phyloP scores from a whole-genome alignment of 2,113 vertebrate species.

The Opisthocomus hoazin region DNA sequence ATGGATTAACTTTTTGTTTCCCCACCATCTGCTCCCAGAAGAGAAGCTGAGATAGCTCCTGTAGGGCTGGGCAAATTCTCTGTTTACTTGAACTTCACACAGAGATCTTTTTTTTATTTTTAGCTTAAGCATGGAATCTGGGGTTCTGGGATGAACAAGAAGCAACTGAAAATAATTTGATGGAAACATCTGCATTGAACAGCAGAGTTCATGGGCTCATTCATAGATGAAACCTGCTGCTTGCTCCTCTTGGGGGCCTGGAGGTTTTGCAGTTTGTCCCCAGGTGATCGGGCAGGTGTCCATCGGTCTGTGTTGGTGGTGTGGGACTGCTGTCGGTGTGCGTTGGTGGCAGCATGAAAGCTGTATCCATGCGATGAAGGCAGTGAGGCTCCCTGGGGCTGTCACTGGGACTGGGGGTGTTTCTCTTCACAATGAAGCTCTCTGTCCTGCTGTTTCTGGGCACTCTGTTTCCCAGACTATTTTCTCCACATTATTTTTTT shows the following conservation, averaged over 20 bases:
- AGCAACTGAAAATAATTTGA: neutral
- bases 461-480: neutral
- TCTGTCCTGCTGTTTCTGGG: neutral
- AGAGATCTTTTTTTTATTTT: neutral
- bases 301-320: neutral
- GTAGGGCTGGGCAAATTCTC: neutral
- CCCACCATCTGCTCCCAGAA: neutral
- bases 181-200: neutral
- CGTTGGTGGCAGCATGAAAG: neutral
- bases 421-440: neutral
- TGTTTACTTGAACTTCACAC: neutral
- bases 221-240: neutral
- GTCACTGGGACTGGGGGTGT: neutral
- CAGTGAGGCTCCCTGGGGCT: neutral
- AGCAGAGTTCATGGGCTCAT: neutral
- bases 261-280: neutral
- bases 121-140: neutral
- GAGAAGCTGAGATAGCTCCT: neutral
- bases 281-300: accelerated
- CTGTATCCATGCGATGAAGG: neutral
- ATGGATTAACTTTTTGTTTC: conserved; percentile 10
- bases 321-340: neutral
- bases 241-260: neutral
- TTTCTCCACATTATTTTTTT: neutral
- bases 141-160: neutral